These are phyloP conservation scores for Ernsta delagoae DNA, from an alignment of 2,888 invertebrate genomes.

Conservation along the genomic window DNA sequence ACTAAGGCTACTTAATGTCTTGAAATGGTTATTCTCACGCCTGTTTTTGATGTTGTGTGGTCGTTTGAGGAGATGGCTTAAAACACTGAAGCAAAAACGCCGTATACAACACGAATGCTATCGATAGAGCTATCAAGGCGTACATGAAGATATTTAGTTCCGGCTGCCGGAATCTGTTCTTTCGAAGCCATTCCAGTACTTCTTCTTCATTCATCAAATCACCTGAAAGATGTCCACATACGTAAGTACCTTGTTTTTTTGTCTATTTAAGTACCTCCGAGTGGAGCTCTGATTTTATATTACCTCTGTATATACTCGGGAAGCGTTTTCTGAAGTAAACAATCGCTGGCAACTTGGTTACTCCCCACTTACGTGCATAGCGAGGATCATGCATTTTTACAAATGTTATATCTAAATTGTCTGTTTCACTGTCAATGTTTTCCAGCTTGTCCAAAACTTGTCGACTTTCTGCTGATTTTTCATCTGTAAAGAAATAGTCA, in stretches of 20 bases:
- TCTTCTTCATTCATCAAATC: constrained; percentile 93
- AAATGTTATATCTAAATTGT: constrained; percentile 96
- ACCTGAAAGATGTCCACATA: constrained; percentile 79
- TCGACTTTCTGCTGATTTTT: constrained; percentile 92
- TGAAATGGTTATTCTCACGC: constrained; percentile 72
- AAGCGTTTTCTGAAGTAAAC: constrained; percentile 96
- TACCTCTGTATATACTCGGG: constrained; percentile 96
- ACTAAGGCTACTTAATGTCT: constrained; percentile 27
- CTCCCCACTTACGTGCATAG: constrained; percentile 97
- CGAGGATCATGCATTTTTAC: constrained; percentile 97
- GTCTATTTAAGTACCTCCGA: not conserved
- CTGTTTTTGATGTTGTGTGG: constrained; percentile 87
- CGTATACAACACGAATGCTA: constrained; percentile 95
- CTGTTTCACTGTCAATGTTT: constrained; percentile 97
- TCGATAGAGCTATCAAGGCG: constrained; percentile 92
- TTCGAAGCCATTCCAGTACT: constrained; percentile 96
- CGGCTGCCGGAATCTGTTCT: constrained; percentile 96
- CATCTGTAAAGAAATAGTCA: constrained; percentile 83
- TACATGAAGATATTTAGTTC: constrained; percentile 98
- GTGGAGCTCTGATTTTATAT: constrained; percentile 11
- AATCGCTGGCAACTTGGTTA: constrained; percentile 94
- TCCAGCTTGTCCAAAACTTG: constrained; percentile 94
- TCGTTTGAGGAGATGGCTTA: constrained; percentile 88
- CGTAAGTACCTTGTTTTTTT: not conserved
- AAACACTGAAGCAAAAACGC: constrained; percentile 96